Evolutionary conservation across 2,113 vertebrate genomes (phyloP), one percentile per base, ranked within the genome.

Genomic region (Amphiprion ocellaris): DNA sequence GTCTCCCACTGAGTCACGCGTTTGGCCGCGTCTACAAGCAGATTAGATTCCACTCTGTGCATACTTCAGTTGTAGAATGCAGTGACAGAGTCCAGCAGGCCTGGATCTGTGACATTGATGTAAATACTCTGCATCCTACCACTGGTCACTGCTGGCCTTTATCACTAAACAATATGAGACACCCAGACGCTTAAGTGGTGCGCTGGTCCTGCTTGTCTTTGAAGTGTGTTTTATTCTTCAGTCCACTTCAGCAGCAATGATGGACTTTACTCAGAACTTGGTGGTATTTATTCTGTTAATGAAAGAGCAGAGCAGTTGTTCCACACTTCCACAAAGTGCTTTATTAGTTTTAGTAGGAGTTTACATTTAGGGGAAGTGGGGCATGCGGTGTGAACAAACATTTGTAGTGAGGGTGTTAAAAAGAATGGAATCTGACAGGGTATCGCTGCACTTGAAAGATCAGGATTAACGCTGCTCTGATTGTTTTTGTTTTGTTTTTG

Each of bases 81-180:
- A 71, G 3, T 37, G 52, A 72, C 26, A 54, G 55, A 81, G 54
- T 69, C 65, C 59, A 76, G 67, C 77, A 77, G 58, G 28, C 56
- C 73, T 59, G 19, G 23, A 44, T 52, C 60, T 87, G 65, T 0
- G 16, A 75, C 56, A 15, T 52, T 69, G 73, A 81, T 11, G 17
- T 54, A 56, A 55, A 88, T 33, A 47, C 56, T 41, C 15, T 74
- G 49, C 46, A 44, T 44, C 41, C 26, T 61, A 10, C 0, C 28
- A 28, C 24, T 79, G 58, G 23, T 63, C 62, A 10, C 0, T 30
- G 37, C 24, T 79, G 58, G 23, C 59, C 62, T 77, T 54, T 50
- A 49, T 81, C 72, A 47, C 54, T 12, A 4, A 50, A 56, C 39
- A 39, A 6, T 52, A 17, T 71, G 12, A 47, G 33, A 69, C 55